These are phyloP conservation scores for Diachasma alloeum DNA, from an alignment of 1,140 invertebrate genomes.

Conservation along the genomic window DNA sequence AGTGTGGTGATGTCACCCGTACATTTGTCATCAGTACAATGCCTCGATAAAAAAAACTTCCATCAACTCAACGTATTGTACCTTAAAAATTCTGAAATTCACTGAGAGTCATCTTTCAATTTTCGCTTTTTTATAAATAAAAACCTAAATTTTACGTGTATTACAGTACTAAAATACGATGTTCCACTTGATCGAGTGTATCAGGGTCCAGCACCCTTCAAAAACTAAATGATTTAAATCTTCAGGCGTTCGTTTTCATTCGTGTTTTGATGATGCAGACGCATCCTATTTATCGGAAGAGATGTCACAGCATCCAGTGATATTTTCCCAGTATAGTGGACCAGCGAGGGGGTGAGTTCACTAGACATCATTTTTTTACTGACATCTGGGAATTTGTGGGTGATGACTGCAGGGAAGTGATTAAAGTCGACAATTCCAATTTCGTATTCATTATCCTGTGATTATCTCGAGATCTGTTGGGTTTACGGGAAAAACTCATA, in stretches of 20 bases:
- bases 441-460: too few species aligned
- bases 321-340: too few species aligned
- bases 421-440: too few species aligned
- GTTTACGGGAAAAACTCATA: too few species aligned
- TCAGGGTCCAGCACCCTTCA: background rate
- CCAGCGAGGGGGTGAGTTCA: too few species aligned
- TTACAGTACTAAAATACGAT: background rate
- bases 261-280: background rate
- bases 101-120: background rate
- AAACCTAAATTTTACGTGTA: slow-evolving; percentile 13
- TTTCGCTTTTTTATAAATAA: background rate
- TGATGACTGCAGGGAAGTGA: too few species aligned
- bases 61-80: background rate
- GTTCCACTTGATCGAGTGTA: background rate
- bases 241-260: background rate
- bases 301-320: too few species aligned
- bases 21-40: slow-evolving; percentile 17
- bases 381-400: too few species aligned
- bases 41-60: slow-evolving; percentile 9
- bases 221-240: background rate
- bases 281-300: background rate
- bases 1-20: slow-evolving; percentile 16
- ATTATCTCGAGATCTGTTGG: too few species aligned
- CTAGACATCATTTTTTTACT: too few species aligned
- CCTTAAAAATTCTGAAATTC: background rate